Base-by-base conservation (phyloP, 2,113 vertebrate species). In the Micronisus gabar region DNA sequence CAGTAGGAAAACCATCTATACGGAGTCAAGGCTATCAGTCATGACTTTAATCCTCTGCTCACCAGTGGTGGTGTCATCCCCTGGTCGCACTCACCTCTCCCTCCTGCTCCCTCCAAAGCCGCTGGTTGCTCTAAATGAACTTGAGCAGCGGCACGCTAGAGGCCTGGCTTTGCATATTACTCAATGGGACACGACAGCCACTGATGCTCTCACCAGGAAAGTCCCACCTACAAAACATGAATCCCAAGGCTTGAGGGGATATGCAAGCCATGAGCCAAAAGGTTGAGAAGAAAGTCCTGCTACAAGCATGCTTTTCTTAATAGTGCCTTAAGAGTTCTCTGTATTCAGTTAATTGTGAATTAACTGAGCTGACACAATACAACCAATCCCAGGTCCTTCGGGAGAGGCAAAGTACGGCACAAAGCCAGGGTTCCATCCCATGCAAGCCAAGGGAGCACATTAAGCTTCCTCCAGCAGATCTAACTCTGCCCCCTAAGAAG, bases 21-120 rank as follows among this genome's bases (percentile, higher is more conserved):
- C 16, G 32, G 41, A 61, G 34, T n/a, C 34, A 41, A 93, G 47
- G n/a, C 45, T 38, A 18, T 18, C 3, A 0, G 11, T 58, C 41
- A 17, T 9, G 6, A 59, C 21, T 48, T 71, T 13, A 58, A 32
- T 26, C 30, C 26, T 67, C 59, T 30, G 27, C 32, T 59, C 62
- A 17, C 1, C 0, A 1, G 36, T 2, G 2, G 34, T 11, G 19
- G n/a, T 45, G 47, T 23, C 52, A 88, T 9, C 32, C 29, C 38
- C 43, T 29, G 21, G 25, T 13, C 16, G 10, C 27, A 34, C 10
- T 41, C 32, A 7, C 9, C 12, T 10, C 47, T 47, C 3, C 0
- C 6, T 62, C 81, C 58, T 17, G n/a, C 34, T 53, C 29, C 45
- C 68, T 63, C 27, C 48, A 36, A 68, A 63, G 27, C 68, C 1